Evolutionary conservation across 2,113 vertebrate species (phyloP).

Genomic region (Phyllostomus discolor): DNA sequence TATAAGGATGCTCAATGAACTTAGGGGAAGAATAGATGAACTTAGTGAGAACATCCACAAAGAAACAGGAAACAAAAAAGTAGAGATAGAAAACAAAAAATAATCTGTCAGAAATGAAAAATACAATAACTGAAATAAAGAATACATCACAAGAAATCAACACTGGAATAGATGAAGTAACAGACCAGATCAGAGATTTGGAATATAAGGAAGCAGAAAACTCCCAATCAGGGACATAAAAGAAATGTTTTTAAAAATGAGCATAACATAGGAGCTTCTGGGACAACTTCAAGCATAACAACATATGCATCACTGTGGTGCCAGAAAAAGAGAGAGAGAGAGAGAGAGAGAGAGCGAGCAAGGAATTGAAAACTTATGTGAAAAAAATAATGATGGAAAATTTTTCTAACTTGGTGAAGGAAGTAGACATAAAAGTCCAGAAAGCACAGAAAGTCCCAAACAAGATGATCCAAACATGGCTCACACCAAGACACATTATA

Average conservation of each 20-base stretch:
- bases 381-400: neutral
- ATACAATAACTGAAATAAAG: neutral
- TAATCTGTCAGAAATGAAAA: neutral
- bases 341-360: neutral
- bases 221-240: neutral
- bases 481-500: neutral
- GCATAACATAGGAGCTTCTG: neutral
- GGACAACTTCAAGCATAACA: neutral
- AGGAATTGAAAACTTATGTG: neutral
- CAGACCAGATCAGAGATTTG: neutral
- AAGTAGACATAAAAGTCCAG: neutral
- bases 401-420: neutral
- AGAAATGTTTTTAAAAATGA: neutral
- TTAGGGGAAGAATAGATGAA: neutral
- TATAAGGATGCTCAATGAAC: neutral
- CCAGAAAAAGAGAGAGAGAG: neutral
- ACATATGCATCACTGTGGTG: neutral
- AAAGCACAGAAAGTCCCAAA: neutral
- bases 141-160: neutral
- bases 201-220: neutral
- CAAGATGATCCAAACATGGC: neutral
- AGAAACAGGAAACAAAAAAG: neutral
- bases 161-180: neutral
- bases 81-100: neutral
- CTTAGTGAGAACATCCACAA: neutral